phyloP scores from a whole-genome alignment of 2,888 invertebrate genomes.

The Serrognathus titanus region DNA sequence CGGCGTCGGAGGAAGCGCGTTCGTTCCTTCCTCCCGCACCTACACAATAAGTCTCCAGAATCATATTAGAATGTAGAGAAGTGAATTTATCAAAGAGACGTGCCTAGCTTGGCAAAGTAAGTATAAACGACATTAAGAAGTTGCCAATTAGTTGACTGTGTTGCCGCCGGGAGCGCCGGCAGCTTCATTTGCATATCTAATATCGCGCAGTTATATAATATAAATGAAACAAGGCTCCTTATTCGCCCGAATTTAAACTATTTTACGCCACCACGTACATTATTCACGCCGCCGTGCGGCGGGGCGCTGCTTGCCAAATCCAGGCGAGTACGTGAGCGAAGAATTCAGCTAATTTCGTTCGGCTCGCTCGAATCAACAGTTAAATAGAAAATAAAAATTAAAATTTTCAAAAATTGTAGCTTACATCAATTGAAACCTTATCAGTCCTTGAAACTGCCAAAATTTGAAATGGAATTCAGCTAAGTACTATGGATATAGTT shows the following conservation, averaged over 20 bases:
- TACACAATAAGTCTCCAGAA: constrained; percentile 17
- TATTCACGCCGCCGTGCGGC: not conserved
- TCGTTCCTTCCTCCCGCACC: not conserved
- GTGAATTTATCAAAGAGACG: constrained; percentile 47
- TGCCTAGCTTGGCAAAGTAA: constrained; percentile 50
- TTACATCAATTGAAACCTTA: no score
- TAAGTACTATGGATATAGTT: no score
- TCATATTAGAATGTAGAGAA: constrained; percentile 25
- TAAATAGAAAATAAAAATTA: no score
- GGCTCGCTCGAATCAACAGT: no score
- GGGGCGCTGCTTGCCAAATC: no score
- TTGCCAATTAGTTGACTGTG: constrained; percentile 51
- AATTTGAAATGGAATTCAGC: no score
- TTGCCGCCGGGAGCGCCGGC: constrained; percentile 41
- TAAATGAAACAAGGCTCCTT: constrained; percentile 7
- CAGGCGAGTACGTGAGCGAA: no score
- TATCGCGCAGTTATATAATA: constrained; percentile 9
- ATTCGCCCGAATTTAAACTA: constrained; percentile 2
- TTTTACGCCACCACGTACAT: not conserved
- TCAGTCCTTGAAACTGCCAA: no score
- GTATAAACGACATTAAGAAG: constrained; percentile 53
- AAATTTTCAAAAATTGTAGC: no score
- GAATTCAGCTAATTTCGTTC: no score
- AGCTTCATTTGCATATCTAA: constrained; percentile 10
- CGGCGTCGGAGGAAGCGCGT: no score